Conservation (phyloP, 92 coral and sea anemone genomes). For the Virgularia gustaviana region DNA sequence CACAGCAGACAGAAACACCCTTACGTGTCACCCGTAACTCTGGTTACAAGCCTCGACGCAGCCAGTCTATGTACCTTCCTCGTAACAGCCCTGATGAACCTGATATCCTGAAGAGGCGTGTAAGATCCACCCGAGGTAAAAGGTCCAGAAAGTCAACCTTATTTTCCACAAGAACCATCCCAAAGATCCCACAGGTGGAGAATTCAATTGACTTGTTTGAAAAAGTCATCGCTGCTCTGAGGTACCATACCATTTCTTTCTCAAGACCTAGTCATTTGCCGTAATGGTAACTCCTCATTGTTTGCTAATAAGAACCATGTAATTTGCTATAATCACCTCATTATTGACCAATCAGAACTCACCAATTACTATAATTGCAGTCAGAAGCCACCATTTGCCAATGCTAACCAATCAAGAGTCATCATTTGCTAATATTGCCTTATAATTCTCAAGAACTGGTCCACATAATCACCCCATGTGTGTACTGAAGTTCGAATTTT, state of each 20-base stretch:
- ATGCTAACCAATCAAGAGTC: no score
- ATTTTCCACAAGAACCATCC: slow-evolving; percentile 17
- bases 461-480: no score
- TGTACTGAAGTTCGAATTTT: no score
- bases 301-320: background rate
- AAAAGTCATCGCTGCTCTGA: slow-evolving; percentile 13
- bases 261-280: no score
- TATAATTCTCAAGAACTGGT: no score
- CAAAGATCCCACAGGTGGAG: slow-evolving; percentile 35
- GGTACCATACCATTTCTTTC: background rate
- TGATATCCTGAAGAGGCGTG: slow-evolving; percentile 19
- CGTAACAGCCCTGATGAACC: slow-evolving; percentile 24
- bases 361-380: no score
- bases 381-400: no score
- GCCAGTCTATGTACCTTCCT: slow-evolving; percentile 28
- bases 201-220: slow-evolving; percentile 32
- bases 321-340: background rate
- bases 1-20: no score
- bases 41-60: background rate
- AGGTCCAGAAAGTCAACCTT: slow-evolving; percentile 17
- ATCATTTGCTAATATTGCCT: no score
- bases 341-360: no score
- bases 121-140: slow-evolving; percentile 18
- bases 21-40: slow-evolving; percentile 17
- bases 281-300: background rate